Conservation (phyloP, 2,888 invertebrate species). For the Leptopilina syphax region DNA sequence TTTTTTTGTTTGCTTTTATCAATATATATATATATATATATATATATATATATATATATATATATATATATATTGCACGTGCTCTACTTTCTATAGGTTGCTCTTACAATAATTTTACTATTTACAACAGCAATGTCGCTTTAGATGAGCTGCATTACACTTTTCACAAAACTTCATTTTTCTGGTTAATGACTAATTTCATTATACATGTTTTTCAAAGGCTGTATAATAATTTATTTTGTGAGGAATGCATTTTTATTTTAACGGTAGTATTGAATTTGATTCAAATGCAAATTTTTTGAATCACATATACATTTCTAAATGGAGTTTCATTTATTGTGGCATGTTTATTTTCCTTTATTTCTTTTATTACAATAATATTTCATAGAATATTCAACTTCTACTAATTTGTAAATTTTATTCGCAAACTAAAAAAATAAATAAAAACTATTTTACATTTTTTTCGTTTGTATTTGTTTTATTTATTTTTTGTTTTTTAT, state of each 20-base stretch:
- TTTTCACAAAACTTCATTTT: conserved; percentile 16
- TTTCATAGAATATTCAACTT: background rate
- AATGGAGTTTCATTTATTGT: background rate
- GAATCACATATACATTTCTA: background rate
- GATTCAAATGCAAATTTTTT: background rate
- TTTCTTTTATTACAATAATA: background rate
- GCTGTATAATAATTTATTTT: conserved; percentile 11
- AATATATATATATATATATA: background rate
- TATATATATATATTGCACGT: conserved; percentile 7
- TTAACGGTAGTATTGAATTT: background rate
- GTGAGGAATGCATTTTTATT: background rate
- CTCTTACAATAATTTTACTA: conserved; percentile 21
- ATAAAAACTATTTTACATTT: background rate
- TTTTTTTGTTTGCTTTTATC: background rate
- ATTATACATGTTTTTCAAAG: background rate
- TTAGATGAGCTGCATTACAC: conserved; percentile 28
- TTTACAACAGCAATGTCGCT: conserved; percentile 34
- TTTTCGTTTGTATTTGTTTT: no score
- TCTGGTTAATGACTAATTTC: background rate
- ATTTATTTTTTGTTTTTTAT: no score
- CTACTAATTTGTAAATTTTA: background rate
- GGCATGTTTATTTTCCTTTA: background rate
- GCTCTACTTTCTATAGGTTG: conserved; percentile 14
- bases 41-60: no score
- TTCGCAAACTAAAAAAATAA: background rate